phyloP scores from a whole-genome alignment of 2,888 invertebrate genomes.

The Bombyx huttoni region DNA sequence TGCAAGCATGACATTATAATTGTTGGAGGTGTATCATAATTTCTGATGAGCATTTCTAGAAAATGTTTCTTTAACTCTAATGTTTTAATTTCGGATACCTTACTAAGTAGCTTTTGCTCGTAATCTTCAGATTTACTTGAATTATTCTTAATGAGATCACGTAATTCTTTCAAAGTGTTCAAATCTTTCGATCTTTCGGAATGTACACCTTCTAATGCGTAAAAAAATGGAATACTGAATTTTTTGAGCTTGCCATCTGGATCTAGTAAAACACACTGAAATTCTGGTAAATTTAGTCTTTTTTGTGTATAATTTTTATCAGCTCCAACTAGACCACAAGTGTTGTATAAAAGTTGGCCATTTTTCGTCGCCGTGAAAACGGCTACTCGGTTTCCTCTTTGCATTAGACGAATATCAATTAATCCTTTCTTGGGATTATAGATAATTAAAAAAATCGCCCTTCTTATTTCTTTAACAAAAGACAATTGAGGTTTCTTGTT shows the following conservation, averaged over 20 bases:
- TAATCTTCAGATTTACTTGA: slow-evolving; percentile 61
- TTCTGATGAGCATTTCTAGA: slow-evolving; percentile 78
- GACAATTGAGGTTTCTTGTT: slow-evolving; percentile 53
- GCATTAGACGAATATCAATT: slow-evolving; percentile 93
- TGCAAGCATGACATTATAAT: slow-evolving; percentile 65
- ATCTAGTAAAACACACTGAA: slow-evolving; percentile 86
- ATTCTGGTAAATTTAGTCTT: slow-evolving; percentile 73
- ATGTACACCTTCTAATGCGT: slow-evolving; percentile 88
- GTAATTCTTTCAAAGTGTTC: slow-evolving; percentile 84
- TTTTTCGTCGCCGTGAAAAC: slow-evolving; percentile 91
- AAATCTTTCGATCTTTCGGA: slow-evolving; percentile 90
- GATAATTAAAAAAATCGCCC: slow-evolving; percentile 89
- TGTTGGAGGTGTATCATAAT: slow-evolving; percentile 75
- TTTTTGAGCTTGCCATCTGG: slow-evolving; percentile 87
- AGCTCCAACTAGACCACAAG: slow-evolving; percentile 85
- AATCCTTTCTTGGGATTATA: slow-evolving; percentile 94
- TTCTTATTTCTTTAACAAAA: slow-evolving; percentile 62
- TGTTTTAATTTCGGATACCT: slow-evolving; percentile 78
- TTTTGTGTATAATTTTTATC: slow-evolving; percentile 67
- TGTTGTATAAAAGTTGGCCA: slow-evolving; percentile 84
- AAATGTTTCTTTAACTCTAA: slow-evolving; percentile 80
- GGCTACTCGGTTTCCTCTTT: slow-evolving; percentile 90
- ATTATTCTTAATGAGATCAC: slow-evolving; percentile 75
- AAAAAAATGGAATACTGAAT: slow-evolving; percentile 91
- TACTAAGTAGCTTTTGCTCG: slow-evolving; percentile 65